Base-by-base conservation (phyloP, 2,113 vertebrate genomes). In the Bettongia penicillata region DNA sequence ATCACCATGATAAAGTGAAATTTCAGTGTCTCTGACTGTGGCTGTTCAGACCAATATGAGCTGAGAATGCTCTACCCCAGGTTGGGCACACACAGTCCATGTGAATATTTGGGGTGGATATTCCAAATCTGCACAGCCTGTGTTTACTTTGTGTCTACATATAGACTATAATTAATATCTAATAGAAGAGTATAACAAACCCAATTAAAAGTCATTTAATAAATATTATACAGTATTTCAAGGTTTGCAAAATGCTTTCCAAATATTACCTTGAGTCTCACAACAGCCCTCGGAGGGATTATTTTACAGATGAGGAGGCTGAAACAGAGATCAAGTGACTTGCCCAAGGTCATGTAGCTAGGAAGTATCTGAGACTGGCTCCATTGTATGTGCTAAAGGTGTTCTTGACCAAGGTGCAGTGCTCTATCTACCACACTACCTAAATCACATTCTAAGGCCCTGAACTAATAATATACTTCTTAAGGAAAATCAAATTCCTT, bases 121-220 rank as follows among this genome's bases (percentile, higher is more conserved):
- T 48, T 3, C 48, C 48, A 48, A 48, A 48, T 48, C 48, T 48
- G 48, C 48, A 3, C 48, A 48, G 2, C 48, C 48, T 48, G 48
- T 48, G 48, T 48, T 2, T 48, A 48, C 48, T 48, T 48, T 48
- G 48, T 48, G 48, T 48, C 48, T 48, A 48, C 3, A 93, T 89
- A 61, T 1, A 55, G 43, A 84, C 89, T 90, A 94, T 28, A 91
- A 96, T 31, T 22, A 89, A 92, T 37, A 92, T n/a, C 16, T 37
- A 77, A 77, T n/a, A 61, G 55, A 61, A 61, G 57, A 61, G 28
- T 61, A 61, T 2, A 84, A 53, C 89, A 90, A 84, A 95, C 90
- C 92, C 51, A 91, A 47, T 6, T 95, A 3, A 96, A 53, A 93
- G 53, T n/a, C 8, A n/a, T 77, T 77, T 77, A 77, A 68, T n/a